Conservation (phyloP, 2,113 vertebrate species). For the Bubo scandiacus region DNA sequence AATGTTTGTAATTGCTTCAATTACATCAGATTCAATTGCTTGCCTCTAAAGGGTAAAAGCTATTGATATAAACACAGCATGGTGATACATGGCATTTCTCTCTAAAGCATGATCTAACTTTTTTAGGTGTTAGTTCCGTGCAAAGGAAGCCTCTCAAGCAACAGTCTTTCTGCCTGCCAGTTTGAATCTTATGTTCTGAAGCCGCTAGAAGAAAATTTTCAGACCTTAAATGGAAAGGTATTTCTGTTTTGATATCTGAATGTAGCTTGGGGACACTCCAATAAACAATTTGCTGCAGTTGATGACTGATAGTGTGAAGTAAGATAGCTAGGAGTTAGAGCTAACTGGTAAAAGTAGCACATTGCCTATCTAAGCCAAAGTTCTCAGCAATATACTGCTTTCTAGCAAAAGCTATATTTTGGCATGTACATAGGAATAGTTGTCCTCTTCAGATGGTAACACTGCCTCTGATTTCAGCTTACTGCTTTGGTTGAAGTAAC, state of each 20-base stretch:
- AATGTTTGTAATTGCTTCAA: background rate
- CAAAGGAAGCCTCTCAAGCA: constrained; percentile 81
- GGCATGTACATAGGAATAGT: background rate
- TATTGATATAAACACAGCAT: background rate
- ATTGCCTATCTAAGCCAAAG: background rate
- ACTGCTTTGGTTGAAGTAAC: background rate
- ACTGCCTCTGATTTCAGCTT: background rate
- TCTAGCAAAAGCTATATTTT: background rate
- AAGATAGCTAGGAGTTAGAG: background rate
- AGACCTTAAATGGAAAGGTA: constrained; percentile 91
- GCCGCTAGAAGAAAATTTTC: constrained; percentile 80
- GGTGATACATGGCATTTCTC: background rate
- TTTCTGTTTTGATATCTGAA: background rate
- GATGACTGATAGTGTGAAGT: background rate
- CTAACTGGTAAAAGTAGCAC: background rate
- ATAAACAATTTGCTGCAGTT: background rate
- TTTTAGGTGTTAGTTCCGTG: constrained; percentile 90
- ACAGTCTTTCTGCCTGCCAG: constrained; percentile 74
- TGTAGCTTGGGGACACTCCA: background rate
- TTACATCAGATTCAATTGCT: background rate
- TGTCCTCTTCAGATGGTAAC: background rate
- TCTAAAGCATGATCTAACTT: background rate
- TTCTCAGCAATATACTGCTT: background rate
- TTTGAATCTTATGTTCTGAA: constrained; percentile 91
- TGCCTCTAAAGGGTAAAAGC: background rate